Conservation (phyloP, 2,888 invertebrate genomes). For the Nudaria mundana region DNA sequence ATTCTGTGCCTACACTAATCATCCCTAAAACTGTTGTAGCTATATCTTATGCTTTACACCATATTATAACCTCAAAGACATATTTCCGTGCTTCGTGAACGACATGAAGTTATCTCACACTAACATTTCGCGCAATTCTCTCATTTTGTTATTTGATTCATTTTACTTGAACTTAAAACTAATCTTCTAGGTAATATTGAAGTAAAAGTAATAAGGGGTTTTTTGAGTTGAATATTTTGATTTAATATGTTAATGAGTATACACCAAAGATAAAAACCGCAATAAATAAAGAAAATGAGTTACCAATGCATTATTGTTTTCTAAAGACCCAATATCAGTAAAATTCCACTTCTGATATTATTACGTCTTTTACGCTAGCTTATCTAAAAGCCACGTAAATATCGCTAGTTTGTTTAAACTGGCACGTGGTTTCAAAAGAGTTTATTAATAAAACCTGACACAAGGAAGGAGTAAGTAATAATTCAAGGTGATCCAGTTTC, state of each 20-base stretch:
- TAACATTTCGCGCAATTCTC: constrained; percentile 15
- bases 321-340: too few relatives aligned
- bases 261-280: too few relatives aligned
- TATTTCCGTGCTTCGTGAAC: constrained; percentile 23
- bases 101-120: constrained; percentile 20
- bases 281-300: too few relatives aligned
- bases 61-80: constrained; percentile 18
- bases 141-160: constrained; percentile 4
- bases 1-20: too few relatives aligned
- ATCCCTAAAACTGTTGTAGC: too few relatives aligned
- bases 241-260: too few relatives aligned
- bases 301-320: too few relatives aligned
- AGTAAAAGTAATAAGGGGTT: too few relatives aligned
- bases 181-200: too few relatives aligned
- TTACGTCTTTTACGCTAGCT: too few relatives aligned
- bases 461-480: constrained; percentile 16
- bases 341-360: constrained; percentile 1
- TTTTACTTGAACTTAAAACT: neutral
- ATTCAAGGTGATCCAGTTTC: constrained; percentile 27
- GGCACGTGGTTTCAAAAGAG: neutral
- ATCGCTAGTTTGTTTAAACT: neutral
- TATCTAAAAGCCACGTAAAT: too few relatives aligned
- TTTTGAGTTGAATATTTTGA: too few relatives aligned
- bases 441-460: constrained; percentile 6
- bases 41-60: constrained; percentile 6